Conservation (phyloP, 1,140 invertebrate species). For the Nebria ingens region DNA sequence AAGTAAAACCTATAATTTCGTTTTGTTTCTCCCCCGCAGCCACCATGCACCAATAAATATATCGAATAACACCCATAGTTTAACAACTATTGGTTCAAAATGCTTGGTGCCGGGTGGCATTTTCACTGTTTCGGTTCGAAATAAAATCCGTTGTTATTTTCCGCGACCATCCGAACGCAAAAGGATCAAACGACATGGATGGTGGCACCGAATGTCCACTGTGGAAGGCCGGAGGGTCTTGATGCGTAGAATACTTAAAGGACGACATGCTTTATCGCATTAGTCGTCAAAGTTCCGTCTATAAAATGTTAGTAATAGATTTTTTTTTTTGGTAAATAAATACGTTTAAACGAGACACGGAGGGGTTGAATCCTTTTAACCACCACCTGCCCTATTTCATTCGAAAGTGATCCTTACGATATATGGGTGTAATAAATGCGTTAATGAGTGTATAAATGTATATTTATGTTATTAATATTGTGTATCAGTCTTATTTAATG, state of each 20-base stretch:
- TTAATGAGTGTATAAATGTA: neutral
- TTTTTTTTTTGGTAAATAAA: too few relatives aligned
- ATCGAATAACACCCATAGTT: too few relatives aligned
- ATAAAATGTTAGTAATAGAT: too few relatives aligned
- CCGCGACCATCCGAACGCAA: conserved; percentile 59
- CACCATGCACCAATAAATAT: too few relatives aligned
- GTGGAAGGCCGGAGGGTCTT: conserved; percentile 51
- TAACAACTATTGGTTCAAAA: conserved; percentile 13
- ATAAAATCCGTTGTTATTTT: conserved; percentile 52
- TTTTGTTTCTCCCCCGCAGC: too few relatives aligned
- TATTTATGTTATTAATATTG: neutral
- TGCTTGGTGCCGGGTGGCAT: conserved; percentile 22
- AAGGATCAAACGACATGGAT: conserved; percentile 58
- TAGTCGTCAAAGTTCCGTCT: too few relatives aligned
- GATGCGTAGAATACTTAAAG: conserved; percentile 65
- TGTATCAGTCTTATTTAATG: neutral
- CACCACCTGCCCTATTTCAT: too few relatives aligned
- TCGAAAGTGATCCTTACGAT: too few relatives aligned
- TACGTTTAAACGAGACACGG: too few relatives aligned
- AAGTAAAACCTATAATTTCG: too few relatives aligned
- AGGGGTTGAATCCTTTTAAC: too few relatives aligned
- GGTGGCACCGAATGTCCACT: conserved; percentile 55
- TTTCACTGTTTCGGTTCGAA: conserved; percentile 30
- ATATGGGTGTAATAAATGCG: too few relatives aligned
- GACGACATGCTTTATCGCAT: conserved; percentile 56